These are phyloP conservation scores for Anas acuta DNA, from an alignment of 2,797 vertebrate species.

Conservation along the genomic window DNA sequence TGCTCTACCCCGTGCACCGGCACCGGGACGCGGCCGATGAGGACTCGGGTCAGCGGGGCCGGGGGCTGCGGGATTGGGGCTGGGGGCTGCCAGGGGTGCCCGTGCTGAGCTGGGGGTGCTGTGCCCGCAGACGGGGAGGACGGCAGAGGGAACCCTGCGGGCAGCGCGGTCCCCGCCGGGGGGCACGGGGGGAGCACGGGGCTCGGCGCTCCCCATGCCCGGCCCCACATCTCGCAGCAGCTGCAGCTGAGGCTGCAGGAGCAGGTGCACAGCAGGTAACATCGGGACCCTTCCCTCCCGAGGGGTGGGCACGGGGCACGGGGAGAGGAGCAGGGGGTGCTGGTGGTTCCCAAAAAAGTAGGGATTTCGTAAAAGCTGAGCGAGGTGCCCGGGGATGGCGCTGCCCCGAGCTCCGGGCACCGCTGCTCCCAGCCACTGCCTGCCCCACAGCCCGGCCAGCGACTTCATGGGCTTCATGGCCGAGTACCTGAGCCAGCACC, in stretches of 20 bases:
- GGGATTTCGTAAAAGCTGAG: not conserved
- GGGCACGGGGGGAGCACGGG: not conserved
- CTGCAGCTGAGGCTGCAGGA: conserved; percentile 67
- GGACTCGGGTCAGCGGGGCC: conserved; percentile 6
- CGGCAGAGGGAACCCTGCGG: conserved; percentile 1
- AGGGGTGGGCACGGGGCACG: fast-evolving
- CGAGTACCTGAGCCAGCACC: conserved; percentile 92
- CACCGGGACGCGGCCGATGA: conserved; percentile 65
- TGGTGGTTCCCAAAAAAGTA: not conserved
- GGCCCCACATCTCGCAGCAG: conserved; percentile 36
- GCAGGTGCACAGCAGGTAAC: conserved; percentile 46
- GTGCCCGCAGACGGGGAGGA: conserved; percentile 88
- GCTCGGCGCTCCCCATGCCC: not conserved
- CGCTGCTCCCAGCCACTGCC: not conserved
- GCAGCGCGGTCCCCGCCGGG: not conserved
- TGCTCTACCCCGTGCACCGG: conserved; percentile 88
- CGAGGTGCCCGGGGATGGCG: not conserved
- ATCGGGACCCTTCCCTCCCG: fast-evolving
- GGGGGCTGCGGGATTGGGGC: fast-evolving
- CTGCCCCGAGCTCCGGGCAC: not conserved
- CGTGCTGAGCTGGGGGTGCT: not conserved
- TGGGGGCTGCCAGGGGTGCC: fast-evolving
- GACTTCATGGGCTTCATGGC: conserved; percentile 50
- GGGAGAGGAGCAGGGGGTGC: not conserved
- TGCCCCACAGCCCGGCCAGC: not conserved